Conservation (phyloP, 2,888 invertebrate genomes). For the Plagodis pulveraria region DNA sequence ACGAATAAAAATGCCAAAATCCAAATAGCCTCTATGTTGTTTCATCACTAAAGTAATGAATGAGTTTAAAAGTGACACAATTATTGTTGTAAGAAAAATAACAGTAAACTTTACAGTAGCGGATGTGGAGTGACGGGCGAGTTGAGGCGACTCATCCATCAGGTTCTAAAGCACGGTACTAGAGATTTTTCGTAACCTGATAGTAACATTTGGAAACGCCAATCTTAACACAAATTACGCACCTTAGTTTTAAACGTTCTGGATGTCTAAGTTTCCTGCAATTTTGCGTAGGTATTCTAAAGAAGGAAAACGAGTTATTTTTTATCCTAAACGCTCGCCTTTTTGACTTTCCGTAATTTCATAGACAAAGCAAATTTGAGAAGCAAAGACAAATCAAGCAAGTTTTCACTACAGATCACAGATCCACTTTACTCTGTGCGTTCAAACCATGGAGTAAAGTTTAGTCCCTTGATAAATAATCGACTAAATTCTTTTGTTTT, state of each 20-base stretch:
- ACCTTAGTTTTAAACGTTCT: conserved; percentile 53
- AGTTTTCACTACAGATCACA: too few relatives aligned
- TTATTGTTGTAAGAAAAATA: conserved; percentile 51
- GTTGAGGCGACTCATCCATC: conserved; percentile 72
- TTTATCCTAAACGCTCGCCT: conserved; percentile 62
- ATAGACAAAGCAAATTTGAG: neutral
- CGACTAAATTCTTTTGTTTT: too few relatives aligned
- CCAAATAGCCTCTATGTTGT: neutral
- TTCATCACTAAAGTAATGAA: too few relatives aligned
- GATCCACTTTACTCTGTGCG: too few relatives aligned
- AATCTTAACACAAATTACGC: conserved; percentile 34
- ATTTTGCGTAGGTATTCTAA: conserved; percentile 41
- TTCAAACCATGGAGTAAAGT: too few relatives aligned
- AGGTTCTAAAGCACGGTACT: conserved; percentile 45
- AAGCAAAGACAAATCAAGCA: too few relatives aligned
- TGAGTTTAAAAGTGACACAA: conserved; percentile 5
- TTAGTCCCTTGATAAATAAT: too few relatives aligned
- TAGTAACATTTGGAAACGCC: neutral
- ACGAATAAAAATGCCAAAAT: conserved; percentile 13
- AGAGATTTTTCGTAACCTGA: conserved; percentile 31
- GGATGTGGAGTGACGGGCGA: conserved; percentile 59
- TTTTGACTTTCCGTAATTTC: conserved; percentile 40
- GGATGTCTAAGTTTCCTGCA: conserved; percentile 41
- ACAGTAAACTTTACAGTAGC: conserved; percentile 67
- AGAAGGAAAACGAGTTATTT: conserved; percentile 42